Evolutionary conservation across 1,140 invertebrate genomes (phyloP).

Genomic region (Brachionus plicatilis): DNA sequence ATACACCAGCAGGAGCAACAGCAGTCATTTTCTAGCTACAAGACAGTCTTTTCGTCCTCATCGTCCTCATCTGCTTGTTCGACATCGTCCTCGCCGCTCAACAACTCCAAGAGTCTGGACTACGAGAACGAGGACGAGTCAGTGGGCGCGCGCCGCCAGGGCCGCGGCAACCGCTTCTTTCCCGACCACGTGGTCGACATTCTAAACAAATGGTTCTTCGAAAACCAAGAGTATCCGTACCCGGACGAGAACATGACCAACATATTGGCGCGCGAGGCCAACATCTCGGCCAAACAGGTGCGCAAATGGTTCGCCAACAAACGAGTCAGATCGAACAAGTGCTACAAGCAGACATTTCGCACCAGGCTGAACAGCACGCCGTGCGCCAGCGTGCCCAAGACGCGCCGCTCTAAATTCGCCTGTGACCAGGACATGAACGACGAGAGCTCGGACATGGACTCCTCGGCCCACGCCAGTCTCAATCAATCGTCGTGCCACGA

Average conservation of each 20-base stretch:
- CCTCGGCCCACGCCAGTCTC: neutral
- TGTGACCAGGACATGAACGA: neutral
- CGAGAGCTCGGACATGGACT: neutral
- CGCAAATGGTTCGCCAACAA: constrained; percentile 41
- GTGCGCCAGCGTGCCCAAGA: neutral
- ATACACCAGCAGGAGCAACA: neutral
- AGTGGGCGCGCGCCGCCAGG: neutral
- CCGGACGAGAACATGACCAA: constrained; percentile 39
- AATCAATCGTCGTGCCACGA: neutral
- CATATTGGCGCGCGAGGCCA: constrained; percentile 32
- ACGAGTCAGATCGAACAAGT: constrained; percentile 39
- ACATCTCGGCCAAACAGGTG: constrained; percentile 39
- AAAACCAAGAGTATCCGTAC: constrained; percentile 39
- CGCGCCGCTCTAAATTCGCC: neutral
- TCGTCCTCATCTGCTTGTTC: neutral
- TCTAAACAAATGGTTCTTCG: constrained; percentile 34
- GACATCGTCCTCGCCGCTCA: neutral
- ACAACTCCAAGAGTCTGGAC: neutral
- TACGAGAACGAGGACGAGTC: neutral
- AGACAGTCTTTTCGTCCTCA: neutral
- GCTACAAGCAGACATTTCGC: constrained; percentile 29
- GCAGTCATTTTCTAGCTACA: neutral
- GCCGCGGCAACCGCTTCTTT: constrained; percentile 27
- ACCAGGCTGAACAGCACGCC: neutral
- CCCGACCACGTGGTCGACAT: constrained; percentile 1